Base-by-base conservation (phyloP, 2,888 invertebrate genomes). In the Drosophila flavopinicola region DNA sequence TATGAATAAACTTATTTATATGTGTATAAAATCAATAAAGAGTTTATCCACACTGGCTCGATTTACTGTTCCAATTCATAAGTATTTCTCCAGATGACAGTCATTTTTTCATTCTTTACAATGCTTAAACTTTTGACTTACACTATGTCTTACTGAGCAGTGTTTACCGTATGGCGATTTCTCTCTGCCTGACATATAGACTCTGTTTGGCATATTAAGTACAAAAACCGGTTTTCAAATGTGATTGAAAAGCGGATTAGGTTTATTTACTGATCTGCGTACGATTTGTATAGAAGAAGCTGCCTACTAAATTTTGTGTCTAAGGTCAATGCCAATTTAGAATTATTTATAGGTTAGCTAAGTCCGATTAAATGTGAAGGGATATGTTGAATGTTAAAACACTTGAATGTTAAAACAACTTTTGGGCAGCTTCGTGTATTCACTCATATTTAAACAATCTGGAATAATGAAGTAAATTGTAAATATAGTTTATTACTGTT, bases 21-120 rank as follows among this genome's bases (percentile, higher is more conserved):
- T 61, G 75, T 68, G 75, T 74, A 74, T 51, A 60, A 56, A 60
- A 56, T 38, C 33, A 75, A 61, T 71, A 63, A 71, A 71, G 20
- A 32, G 39, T 49, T 61, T 33, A 61, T 51, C 38, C 45, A 44
- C 37, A 66, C 27, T 44, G 47, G 25, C 27, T 30, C 37, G 11
- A 30, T 20, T 38, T 24, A 11, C 10, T 27, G 2, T 1, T 3
- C 24, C 20, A 20, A 20, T 20, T 3, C 2, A 5, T 6, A 10
- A 17, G 13, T 32, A 9, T 20, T 11, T 5, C 6, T 1, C 5
- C 24, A 3, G 11, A 1, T 25, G 5, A 24, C 4, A 15, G 1
- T 17, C 3, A 6, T 6, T 37, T 37, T 37, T 17, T 3, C n/a
- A n/a, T 3, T n/a, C 3, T 17, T 17, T 17, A 15, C 17, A 6